These are phyloP conservation scores for Sterrhoptilus dennistouni DNA, from an alignment of 2,113 vertebrate genomes.

Conservation along the genomic window DNA sequence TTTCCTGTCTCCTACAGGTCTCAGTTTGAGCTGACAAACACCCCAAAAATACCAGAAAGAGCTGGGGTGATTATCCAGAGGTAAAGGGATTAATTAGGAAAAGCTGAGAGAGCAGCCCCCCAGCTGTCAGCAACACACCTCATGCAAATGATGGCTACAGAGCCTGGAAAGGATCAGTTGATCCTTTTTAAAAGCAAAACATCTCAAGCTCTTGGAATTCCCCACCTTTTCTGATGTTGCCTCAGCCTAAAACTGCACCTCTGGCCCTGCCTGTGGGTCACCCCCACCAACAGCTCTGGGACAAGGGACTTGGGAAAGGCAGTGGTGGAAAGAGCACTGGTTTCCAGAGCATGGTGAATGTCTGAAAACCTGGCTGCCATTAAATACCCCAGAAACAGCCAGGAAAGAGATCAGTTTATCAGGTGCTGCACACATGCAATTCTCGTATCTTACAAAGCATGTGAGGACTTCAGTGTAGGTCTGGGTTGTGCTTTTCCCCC, in stretches of 20 bases:
- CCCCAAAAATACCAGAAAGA: neutral
- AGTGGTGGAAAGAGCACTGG: neutral
- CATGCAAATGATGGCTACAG: fast-evolving
- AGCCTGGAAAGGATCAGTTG: neutral
- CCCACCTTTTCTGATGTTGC: neutral
- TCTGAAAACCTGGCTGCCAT: neutral
- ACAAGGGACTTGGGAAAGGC: neutral
- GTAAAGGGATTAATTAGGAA: neutral
- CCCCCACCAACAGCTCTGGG: too few species aligned
- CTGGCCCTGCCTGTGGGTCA: neutral
- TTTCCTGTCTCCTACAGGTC: neutral
- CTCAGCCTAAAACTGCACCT: neutral
- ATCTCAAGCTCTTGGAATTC: neutral
- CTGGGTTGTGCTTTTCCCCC: neutral
- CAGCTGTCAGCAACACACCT: neutral
- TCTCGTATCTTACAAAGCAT: fast-evolving
- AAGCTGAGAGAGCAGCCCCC: neutral
- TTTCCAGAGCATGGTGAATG: neutral
- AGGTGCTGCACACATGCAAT: neutral
- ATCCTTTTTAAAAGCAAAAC: neutral
- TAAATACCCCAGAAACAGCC: neutral
- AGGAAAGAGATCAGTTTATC: neutral
- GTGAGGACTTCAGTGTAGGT: fast-evolving
- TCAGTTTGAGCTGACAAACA: neutral
- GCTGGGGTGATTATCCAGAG: neutral